Evolutionary conservation across 2,113 vertebrate species (phyloP), one percentile per base, ranked within the genome.

Genomic region (rat (Rattus norvegicus)): DNA sequence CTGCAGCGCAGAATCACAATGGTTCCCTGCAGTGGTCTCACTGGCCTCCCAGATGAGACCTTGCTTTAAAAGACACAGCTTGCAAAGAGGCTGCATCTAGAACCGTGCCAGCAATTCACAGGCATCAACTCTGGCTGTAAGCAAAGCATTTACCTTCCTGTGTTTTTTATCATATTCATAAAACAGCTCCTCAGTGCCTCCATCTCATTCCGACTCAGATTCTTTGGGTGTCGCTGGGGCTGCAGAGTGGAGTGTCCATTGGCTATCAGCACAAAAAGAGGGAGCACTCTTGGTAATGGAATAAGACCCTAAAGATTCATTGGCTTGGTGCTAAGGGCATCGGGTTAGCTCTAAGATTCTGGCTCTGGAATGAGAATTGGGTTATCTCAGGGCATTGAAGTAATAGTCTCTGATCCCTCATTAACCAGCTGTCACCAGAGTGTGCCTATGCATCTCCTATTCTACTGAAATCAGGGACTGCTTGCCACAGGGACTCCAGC

Each of bases 331-430:
- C 59, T 89, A 73, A 92, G 26, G 76, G n/a, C 69, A 43, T 28
- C 33, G 26, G 5, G n/a, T 81, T 47, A 76, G 19, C n/a, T 69
- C 61, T n/a, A 56, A 79, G 49, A 47, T 56, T 87, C 79, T 88
- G 75, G 63, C 56, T 28, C 20, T 0, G 3, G 49, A 39, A 14
- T 49, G 77, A 93, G 54, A 63, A 43, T 33, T 91, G 69, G 88
- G 88, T 92, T 81, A 76, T 93, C 93, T 90, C 26, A 69, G 65
- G 81, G 79, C 80, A 96, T 49, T 80, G 67, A 90, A 70, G 93
- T 59, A 61, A 30, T 52, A 49, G 90, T 75, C 94, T 93, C 89
- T 92, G 56, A 43, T 88, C 61, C 2, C 5, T 94, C 54, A 63
- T 72, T 59, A 93, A 77, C 22, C 85, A 24, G 36, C 75, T 72